Base-by-base conservation (phyloP, 2,797 vertebrate species). In the Choloepus didactylus region DNA sequence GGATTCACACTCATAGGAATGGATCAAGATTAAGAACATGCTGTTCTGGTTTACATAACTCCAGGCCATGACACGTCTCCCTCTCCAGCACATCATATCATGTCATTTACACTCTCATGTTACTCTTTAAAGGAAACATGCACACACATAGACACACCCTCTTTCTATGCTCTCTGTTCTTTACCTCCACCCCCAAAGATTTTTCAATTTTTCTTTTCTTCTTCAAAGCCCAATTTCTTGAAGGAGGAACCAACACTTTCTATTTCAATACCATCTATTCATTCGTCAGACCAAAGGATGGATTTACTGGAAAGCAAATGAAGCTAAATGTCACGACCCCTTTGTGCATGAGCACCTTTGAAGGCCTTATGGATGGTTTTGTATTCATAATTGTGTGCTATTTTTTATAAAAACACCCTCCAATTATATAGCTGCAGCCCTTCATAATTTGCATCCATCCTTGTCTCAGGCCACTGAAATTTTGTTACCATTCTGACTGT, bases 161-260 rank as follows among this genome's bases (percentile, higher is more conserved):
- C n/a, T 44, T 75, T 35, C 59, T 75, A 29, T 27, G 18, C 5
- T 23, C 41, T 86, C 56, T 79, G 9, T 31, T 62, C 44, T 91
- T 67, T 19, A 62, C 25, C 21, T 56, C 46, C 67, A 70, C 6
- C 70, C 44, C 35, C 7, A 35, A 29, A 44, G 4, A 81, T 35
- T 95, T 94, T 84, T 72, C 56, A 11, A 14, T 7, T 46, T 54
- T 62, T 83, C 56, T 93, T 67, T 46, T 75, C 86, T 49, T 38
- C 54, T 41, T 82, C 27, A 85, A 81, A 76, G 46, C 16, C 27
- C 69, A 29, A 4, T 5, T 77, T 59, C 44, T 67, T 46, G 15
- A 66, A 82, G 54, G 6, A 77, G 23, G 56, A 82, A 46, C 35
- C 29, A 83, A 29, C 21, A 29, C 11, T 76, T 86, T n/a, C 10